Percentiles rank a stretch among this genome's conserved stretches.
phyloP scores from a whole-genome alignment of 2,888 invertebrate species.

The Sarcophaga caerulescens region DNA sequence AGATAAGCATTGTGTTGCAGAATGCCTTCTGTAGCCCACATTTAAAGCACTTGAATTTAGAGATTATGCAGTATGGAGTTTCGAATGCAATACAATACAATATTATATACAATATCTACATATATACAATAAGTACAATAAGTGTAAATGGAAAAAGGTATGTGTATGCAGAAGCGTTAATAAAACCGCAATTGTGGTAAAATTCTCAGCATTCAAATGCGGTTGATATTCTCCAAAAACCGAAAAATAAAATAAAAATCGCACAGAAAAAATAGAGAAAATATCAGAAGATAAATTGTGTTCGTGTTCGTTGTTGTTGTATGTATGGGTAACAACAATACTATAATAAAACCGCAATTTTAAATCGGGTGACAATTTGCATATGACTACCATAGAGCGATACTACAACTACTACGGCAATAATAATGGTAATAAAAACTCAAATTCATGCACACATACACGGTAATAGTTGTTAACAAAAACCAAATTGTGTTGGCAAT shows the following conservation, averaged over 20 bases:
- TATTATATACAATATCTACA: too few relatives aligned
- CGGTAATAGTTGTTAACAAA: slow-evolving; percentile 45
- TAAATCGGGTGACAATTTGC: slow-evolving; percentile 62
- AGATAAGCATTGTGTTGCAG: slow-evolving; percentile 1
- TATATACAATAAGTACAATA: not conserved
- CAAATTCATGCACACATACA: slow-evolving; percentile 1
- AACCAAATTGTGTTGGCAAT: slow-evolving; percentile 33
- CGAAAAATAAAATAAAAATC: not conserved
- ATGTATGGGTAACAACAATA: slow-evolving; percentile 38
- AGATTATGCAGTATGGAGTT: slow-evolving; percentile 49
- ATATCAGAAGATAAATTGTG: slow-evolving; percentile 56
- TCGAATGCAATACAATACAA: slow-evolving; percentile 28
- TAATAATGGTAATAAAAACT: not conserved
- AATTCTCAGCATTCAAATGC: slow-evolving; percentile 60
- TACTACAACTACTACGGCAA: not conserved
- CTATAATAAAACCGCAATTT: slow-evolving; percentile 56
- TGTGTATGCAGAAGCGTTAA: slow-evolving; percentile 37
- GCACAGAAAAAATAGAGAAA: not conserved
- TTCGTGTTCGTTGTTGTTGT: not conserved
- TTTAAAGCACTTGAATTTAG: slow-evolving; percentile 54
- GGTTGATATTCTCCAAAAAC: slow-evolving; percentile 40
- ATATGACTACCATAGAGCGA: slow-evolving; percentile 30
- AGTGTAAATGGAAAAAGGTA: not conserved
- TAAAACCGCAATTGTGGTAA: slow-evolving; percentile 63
- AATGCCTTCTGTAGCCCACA: slow-evolving; percentile 48